These are phyloP conservation scores for Cantharis flavilabris DNA, from an alignment of 2,888 invertebrate genomes.

Conservation along the genomic window DNA sequence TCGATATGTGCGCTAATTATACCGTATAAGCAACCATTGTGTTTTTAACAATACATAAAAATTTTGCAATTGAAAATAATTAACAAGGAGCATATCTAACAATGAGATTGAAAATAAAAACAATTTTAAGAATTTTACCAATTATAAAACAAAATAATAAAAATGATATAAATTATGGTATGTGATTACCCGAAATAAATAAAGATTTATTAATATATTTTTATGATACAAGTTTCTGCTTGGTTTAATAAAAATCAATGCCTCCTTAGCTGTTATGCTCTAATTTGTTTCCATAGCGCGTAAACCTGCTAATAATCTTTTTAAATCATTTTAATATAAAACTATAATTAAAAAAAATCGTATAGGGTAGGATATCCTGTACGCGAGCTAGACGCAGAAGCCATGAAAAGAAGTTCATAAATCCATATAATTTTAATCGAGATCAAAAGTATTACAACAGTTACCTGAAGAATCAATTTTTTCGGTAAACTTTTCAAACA, in stretches of 20 bases:
- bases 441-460: background rate
- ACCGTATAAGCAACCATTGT: background rate
- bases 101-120: background rate
- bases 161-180: background rate
- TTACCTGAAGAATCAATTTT: background rate
- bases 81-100: background rate
- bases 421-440: background rate
- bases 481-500: background rate
- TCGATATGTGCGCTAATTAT: background rate
- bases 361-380: slow-evolving; percentile 12
- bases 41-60: background rate
- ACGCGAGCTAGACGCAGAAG: background rate
- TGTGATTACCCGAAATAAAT: background rate
- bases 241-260: background rate
- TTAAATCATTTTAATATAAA: slow-evolving; percentile 5
- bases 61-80: background rate
- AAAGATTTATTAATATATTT: background rate
- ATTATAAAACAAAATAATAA: background rate
- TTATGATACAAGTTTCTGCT: background rate
- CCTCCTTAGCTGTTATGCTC: slow-evolving; percentile 13
- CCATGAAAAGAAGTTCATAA: background rate
- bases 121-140: background rate
- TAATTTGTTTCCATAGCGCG: slow-evolving; percentile 11
- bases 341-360: slow-evolving; percentile 10
- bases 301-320: slow-evolving; percentile 16